Base-by-base conservation (phyloP, 2,797 vertebrate species). In the Leuciscus waleckii region DNA sequence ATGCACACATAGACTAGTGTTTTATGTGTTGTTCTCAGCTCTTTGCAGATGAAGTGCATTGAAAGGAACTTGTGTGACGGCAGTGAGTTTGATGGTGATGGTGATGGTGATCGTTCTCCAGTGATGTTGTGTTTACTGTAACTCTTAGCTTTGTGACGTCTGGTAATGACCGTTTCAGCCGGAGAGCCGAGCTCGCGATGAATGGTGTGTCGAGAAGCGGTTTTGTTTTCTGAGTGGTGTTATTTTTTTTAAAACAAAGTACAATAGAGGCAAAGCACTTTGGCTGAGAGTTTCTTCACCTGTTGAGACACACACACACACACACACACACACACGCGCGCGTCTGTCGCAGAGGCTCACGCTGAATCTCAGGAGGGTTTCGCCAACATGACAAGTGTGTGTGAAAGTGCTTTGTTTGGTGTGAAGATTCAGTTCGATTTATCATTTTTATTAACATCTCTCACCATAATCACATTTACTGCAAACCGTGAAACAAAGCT, bases 381-480 rank as follows among this genome's bases (percentile, higher is more conserved):
- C 8, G 17, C 9, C 43, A 49, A 3, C 6, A 29, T 51, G 46
- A 51, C 43, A 58, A 39, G 49, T 58, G 74, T 76, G 73, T 23
- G 49, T 23, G 73, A 37, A 56, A 76, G 21, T 3, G 74, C 4
- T 76, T 37, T 56, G 19, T 76, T 35, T 4, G 51, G 32, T 56
- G 74, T 58, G 51, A 77, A 77, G 51, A 21, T 58, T 35, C 13
- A 23, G 41, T 49, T 29, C 10, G 41, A 74, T 51, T 35, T 21
- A 32, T 35, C 17, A 13, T 76, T 58, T 58, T 37, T 77, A 39
- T 58, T 77, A 77, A 58, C 35, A 39, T 76, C 74, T 56, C 74
- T 74, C 17, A 32, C 43, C 43, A 13, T 74, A 51, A 76, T 76
- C 74, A 39, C 51, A 37, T 39, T 77, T 39, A 56, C 32, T 77